These are phyloP conservation scores for Podargus strigoides DNA, from an alignment of 2,797 vertebrate species.

Conservation along the genomic window DNA sequence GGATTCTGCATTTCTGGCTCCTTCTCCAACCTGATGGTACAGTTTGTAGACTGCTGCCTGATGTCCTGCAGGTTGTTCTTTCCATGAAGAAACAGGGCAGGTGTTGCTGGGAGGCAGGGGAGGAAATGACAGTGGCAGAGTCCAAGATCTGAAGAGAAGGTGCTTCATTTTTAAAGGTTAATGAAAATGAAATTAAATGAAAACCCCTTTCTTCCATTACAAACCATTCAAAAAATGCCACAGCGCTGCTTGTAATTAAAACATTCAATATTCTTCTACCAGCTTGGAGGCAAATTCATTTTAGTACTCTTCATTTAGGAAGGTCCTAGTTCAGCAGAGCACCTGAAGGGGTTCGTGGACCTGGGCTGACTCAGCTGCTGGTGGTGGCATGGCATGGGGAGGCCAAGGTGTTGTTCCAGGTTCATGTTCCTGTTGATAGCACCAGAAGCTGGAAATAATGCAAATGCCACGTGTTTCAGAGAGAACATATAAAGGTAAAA, in stretches of 20 bases:
- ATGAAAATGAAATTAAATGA: not conserved
- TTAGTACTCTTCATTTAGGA: not conserved
- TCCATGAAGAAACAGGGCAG: not conserved
- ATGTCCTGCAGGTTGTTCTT: constrained; percentile 35
- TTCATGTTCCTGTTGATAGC: rapidly evolving
- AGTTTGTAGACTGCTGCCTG: constrained; percentile 64
- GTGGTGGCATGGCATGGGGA: rapidly evolving
- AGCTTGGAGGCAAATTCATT: not conserved
- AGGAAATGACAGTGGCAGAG: not conserved
- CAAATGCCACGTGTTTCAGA: not conserved
- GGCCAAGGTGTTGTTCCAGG: rapidly evolving
- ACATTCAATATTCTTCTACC: not conserved
- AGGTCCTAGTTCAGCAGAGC: not conserved
- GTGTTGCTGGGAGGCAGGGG: not conserved
- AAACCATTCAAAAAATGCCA: rapidly evolving
- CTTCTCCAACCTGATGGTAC: constrained; percentile 54
- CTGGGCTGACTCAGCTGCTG: not conserved
- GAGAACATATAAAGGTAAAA: not conserved
- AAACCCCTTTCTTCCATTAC: not conserved
- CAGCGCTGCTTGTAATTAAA: not conserved
- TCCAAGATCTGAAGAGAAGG: not conserved
- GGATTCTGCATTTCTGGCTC: not conserved
- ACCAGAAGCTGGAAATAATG: not conserved
- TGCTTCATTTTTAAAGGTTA: not conserved
- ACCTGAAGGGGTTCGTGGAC: rapidly evolving